These are phyloP conservation scores for Muscidifurax raptorellus DNA, from an alignment of 1,140 invertebrate genomes.

Conservation along the genomic window DNA sequence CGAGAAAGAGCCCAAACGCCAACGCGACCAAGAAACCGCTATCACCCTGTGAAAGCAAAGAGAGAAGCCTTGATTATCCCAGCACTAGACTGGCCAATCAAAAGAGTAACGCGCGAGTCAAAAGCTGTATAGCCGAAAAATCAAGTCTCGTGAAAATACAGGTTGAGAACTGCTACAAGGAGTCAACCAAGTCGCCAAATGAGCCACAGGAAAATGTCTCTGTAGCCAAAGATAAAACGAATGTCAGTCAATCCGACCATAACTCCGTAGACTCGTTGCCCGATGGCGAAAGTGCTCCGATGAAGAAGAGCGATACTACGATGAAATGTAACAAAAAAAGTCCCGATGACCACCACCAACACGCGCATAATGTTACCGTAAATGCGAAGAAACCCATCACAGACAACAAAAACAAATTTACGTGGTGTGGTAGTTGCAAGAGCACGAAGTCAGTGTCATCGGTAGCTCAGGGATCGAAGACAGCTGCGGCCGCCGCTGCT, in stretches of 20 bases:
- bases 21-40: background rate
- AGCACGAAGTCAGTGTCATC: background rate
- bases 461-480: background rate
- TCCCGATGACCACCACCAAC: conserved; percentile 39
- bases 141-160: conserved; percentile 63
- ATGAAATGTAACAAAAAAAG: conserved; percentile 34
- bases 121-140: conserved; percentile 43
- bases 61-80: conserved; percentile 41
- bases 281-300: background rate
- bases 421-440: conserved; percentile 59
- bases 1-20: background rate
- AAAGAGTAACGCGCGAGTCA: background rate
- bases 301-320: background rate
- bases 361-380: background rate
- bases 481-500: background rate
- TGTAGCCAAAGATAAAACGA: background rate
- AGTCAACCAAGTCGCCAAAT: background rate
- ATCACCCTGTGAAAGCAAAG: conserved; percentile 14
- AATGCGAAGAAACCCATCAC: background rate
- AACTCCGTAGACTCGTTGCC: background rate
- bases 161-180: conserved; percentile 63
- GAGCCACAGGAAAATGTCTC: background rate
- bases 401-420: conserved; percentile 57
- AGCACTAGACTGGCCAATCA: background rate
- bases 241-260: background rate